Conservation (phyloP, 2,888 invertebrate species). For the Melieria picta region DNA sequence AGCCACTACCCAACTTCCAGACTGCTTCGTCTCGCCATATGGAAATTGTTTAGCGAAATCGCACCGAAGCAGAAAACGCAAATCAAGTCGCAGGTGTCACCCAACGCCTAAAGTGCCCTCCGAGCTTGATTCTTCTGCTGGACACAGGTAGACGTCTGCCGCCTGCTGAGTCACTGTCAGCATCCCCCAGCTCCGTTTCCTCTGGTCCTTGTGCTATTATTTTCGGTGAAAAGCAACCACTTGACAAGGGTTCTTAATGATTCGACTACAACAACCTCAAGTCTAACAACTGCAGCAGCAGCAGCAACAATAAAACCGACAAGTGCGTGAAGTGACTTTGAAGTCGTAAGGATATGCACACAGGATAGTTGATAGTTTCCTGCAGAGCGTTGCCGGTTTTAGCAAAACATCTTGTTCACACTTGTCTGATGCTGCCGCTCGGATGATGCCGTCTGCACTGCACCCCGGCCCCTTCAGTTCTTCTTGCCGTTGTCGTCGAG, state of each 20-base stretch:
- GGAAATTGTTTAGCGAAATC: too few species aligned
- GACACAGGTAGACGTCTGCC: too few species aligned
- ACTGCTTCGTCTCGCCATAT: too few species aligned
- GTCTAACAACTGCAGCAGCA: conserved; percentile 30
- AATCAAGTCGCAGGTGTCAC: too few species aligned
- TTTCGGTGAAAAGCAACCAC: conserved; percentile 39
- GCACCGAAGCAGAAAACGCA: too few species aligned
- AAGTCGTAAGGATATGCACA: conserved; percentile 47
- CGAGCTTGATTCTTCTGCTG: too few species aligned
- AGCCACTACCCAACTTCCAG: too few species aligned
- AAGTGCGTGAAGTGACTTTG: conserved; percentile 49
- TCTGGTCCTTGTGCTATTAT: too few species aligned
- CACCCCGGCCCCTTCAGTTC: conserved; percentile 9
- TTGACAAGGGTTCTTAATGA: conserved; percentile 66
- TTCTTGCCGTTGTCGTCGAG: conserved; percentile 5
- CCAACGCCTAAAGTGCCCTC: too few species aligned
- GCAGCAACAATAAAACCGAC: conserved; percentile 31
- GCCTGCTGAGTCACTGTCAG: too few species aligned
- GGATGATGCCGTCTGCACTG: neutral
- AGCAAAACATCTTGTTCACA: conserved; percentile 65
- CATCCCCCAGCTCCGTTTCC: too few species aligned
- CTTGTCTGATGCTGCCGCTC: conserved; percentile 49
- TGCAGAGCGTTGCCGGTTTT: conserved; percentile 41
- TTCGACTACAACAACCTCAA: conserved; percentile 39
- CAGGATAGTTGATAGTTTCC: conserved; percentile 21